Base-by-base conservation (phyloP, 2,113 vertebrate species). In the Catharus fuscescens region DNA sequence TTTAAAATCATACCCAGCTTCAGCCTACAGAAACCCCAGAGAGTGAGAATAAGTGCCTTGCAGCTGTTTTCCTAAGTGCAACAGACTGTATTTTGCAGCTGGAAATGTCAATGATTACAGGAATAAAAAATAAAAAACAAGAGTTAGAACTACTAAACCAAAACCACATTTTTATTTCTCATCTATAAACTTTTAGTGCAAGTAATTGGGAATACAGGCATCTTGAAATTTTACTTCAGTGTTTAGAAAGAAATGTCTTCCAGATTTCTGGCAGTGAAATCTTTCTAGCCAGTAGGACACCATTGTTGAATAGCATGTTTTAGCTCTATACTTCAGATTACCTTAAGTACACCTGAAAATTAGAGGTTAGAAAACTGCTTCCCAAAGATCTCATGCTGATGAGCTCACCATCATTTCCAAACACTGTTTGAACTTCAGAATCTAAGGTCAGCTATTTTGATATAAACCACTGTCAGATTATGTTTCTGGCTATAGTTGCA, bases 181-280 rank as follows among this genome's bases (percentile, higher is more conserved):
- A 77, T 44, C 79, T 86, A 74, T 91, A 92, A 96, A 87, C 32
- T 87, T 92, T 81, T 87, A 95, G 73, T 95, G 53, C 52, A 84
- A 92, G 76, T 90, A 80, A 92, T 95, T 86, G 86, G 52, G 38
- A 93, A 70, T 90, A 70, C 47, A 88, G 50, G n/a, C 79, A 88
- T 88, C 85, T 88, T 93, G 60, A 96, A 86, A 86, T 96, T 93
- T 93, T 93, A 77, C 24, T 93, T 86, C 42, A 80, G 9, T 66
- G 28, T 88, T 92, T 77, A 62, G 69, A 90, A 77, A 67, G 59
- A 83, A 73, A 86, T 80, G n/a, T 54, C 38, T 74, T 80, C 56
- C 64, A 70, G 45, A 57, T 64, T 92, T 77, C 66, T 95, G 36
- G 21, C 47, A 71, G 9, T 19, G 9, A 83, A 20, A 88, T 52